Base-by-base conservation (phyloP, 2,113 vertebrate genomes). In the Oreochromis spilurus region DNA sequence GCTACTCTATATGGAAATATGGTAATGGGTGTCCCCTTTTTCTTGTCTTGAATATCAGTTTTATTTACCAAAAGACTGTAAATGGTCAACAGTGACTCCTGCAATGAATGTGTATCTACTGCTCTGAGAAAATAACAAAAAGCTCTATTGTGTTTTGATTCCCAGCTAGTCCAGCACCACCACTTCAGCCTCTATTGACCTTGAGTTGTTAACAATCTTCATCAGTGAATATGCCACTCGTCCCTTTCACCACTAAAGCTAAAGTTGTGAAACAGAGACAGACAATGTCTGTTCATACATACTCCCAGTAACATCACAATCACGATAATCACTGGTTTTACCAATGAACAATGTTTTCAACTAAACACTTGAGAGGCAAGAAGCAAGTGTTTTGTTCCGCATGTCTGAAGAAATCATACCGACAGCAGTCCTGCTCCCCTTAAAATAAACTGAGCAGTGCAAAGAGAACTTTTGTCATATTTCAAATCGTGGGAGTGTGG, bases 401-500 rank as follows among this genome's bases (percentile, higher is more conserved):
- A 29, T 2, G 29, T 79, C 29, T 45, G 26, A 70, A 21, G 84
- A 55, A 88, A 85, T 78, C 29, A 84, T 52, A 86, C 53, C n/a
- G 3, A 60, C 72, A 89, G 78, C 65, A 45, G n/a, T 34, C 8
- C 52, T 36, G 34, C 84, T 86, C 57, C 19, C 83, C 86, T 88
- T 75, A 81, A 89, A 94, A 90, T 86, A 93, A 91, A 86, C 65
- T 40, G 14, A 58, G 54, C 38, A 17, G 14, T 34, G 75, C 65
- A 84, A 60, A 83, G 57, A 67, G 53, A 89, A 84, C 75, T 82
- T 92, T 81, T 90, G 85, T 91, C 89, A 88, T 85, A 38, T 92
- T 94, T 90, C 50, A 88, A 83, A 87, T 79, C 58, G 88, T 88
- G 89, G 81, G 50, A 36, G 78, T 85, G 90, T 91, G 89, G 91